Evolutionary conservation across 2,113 vertebrate genomes (phyloP), one percentile per base, ranked within the genome.

Genomic region (Coregonus clupeaformis): DNA sequence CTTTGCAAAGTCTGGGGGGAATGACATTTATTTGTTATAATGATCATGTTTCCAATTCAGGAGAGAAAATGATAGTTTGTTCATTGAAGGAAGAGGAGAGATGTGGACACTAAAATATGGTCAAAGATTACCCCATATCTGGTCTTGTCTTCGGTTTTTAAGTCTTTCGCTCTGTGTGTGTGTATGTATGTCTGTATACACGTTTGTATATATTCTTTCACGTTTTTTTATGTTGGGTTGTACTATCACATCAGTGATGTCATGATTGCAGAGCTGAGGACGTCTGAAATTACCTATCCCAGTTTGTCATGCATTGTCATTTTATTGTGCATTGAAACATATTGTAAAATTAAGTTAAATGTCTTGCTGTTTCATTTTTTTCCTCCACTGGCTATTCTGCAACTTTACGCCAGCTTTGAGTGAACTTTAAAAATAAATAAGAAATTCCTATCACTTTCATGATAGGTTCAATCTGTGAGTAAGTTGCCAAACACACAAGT

Each of bases 61-160:
- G 18, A 42, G 66, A 68, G 9, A 22, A 45, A 47, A 68, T 22
- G 1, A 68, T 24, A n/a, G 29, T n/a, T 3, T 68, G 32, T 24
- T 68, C 67, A 68, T 22, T 68, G 11, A 9, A 45, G n/a, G 42
- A 24, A 68, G n/a, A 68, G 14, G 20, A 67, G 16, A 32, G 64
- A 22, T 20, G 29, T 45, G 66, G 32, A 68, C 67, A 47, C 20
- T 68, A 45, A 68, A 18, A 68, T 68, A 68, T 68, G 25, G 22
- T 27, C 25, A 65, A 27, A 47, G 25, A 68, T 20, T 4, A 30
- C 29, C 64, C 6, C 18, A 42, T 68, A 22, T 68, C 65, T 68
- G 47, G 27, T 22, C 65, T 68, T 68, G 27, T 22, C 42, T 68
- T 47, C 12, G 67, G 67, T 45, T 68, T 68, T 47, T 18, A 24